phyloP scores from a whole-genome alignment of 2,113 vertebrate species.

The Hypanus sabinus region DNA sequence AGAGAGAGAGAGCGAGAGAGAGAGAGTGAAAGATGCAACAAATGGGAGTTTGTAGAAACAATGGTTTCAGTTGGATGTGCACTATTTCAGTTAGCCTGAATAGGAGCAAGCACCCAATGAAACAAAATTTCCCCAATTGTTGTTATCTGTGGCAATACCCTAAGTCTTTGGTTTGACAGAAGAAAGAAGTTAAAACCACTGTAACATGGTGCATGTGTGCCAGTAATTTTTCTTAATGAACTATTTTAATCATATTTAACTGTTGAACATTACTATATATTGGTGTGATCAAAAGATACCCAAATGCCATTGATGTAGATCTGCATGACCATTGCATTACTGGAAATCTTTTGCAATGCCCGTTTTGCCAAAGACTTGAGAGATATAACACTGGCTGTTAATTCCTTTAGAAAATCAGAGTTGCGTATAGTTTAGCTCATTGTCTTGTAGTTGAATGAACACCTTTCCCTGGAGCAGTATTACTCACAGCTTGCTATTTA shows the following conservation, averaged over 20 bases:
- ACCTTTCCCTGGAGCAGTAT: not conserved
- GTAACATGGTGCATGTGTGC: constrained; percentile 26
- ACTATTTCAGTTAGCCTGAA: not conserved
- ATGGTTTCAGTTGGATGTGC: not conserved
- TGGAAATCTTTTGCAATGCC: not conserved
- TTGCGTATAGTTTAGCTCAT: constrained; percentile 26
- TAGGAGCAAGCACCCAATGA: not conserved
- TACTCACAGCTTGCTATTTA: constrained; percentile 30
- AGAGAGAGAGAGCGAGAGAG: not conserved
- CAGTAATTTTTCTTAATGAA: not conserved
- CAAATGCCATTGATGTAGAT: not conserved
- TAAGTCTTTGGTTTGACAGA: constrained; percentile 29
- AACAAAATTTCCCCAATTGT: constrained; percentile 27
- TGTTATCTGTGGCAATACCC: constrained; percentile 30
- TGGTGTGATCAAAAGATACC: not conserved
- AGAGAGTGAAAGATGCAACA: constrained; percentile 39
- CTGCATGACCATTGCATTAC: not conserved
- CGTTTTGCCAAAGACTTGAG: constrained; percentile 34
- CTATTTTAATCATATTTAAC: not conserved
- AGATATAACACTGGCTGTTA: constrained; percentile 27
- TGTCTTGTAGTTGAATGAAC: constrained; percentile 32
- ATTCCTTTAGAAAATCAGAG: constrained; percentile 10
- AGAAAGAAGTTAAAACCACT: not conserved
- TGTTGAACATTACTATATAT: not conserved
- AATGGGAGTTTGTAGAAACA: constrained; percentile 41